Evolutionary conservation across 2,113 vertebrate genomes (phyloP).

Genomic region (Elgaria multicarinata): DNA sequence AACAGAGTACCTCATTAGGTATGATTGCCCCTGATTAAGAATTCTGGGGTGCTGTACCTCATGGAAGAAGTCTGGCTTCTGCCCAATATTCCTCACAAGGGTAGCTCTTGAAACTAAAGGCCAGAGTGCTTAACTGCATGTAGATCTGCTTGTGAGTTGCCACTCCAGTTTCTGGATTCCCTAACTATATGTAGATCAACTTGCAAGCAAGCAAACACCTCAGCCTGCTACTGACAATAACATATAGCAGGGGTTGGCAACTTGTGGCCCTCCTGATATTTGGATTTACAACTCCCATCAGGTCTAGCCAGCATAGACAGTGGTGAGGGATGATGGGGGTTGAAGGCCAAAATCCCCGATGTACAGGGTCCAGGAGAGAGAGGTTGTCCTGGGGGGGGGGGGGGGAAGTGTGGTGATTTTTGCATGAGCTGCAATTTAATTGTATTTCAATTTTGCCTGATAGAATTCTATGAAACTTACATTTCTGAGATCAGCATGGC

Average conservation of each 20-base stretch:
- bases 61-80: not conserved
- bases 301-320: too few relatives aligned
- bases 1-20: not conserved
- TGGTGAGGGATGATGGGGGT: too few relatives aligned
- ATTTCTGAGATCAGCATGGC: not conserved
- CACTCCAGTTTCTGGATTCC: not conserved
- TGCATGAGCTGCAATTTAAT: not conserved
- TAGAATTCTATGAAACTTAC: not conserved
- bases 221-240: not conserved
- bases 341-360: too few relatives aligned
- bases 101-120: not conserved
- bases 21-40: not conserved
- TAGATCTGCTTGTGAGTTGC: not conserved
- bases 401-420: not conserved
- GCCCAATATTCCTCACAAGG: not conserved
- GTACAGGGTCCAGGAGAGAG: not conserved
- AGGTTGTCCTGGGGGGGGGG: not conserved
- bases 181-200: not conserved
- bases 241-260: too few relatives aligned
- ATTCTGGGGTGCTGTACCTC: not conserved
- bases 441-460: not conserved
- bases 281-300: too few relatives aligned
- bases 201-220: not conserved
- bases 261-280: too few relatives aligned
- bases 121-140: not conserved